A percentile compares a stretch with the other conserved stretches of the same genome.
Evolutionary conservation across 2,113 vertebrate species (phyloP).

Genomic region (Tetraodon nigroviridis): DNA sequence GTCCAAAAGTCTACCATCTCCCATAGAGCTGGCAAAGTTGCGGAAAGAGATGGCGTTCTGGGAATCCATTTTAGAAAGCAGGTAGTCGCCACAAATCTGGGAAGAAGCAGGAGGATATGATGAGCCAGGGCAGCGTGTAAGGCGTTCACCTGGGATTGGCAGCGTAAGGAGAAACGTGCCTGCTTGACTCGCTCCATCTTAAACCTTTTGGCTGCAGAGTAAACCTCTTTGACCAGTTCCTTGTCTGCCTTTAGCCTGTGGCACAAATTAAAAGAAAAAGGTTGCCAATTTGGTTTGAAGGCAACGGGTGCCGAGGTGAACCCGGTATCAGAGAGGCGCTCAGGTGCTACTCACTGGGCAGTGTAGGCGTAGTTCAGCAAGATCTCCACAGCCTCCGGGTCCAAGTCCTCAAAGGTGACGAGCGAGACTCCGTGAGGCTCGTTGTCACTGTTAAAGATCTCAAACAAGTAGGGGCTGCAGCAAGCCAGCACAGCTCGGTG

Average conservation of each 20-base stretch:
- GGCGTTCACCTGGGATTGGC: not conserved
- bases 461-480: conserved; percentile 97
- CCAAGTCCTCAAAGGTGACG: conserved; percentile 96
- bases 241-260: conserved; percentile 93
- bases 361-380: conserved; percentile 97
- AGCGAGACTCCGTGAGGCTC: conserved; percentile 92
- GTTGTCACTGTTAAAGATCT: conserved; percentile 94
- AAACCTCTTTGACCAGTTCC: conserved; percentile 95
- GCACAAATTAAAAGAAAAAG: conserved; percentile 13
- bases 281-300: not conserved
- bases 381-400: conserved; percentile 95
- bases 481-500: conserved; percentile 96
- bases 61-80: conserved; percentile 90
- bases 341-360: conserved; percentile 85
- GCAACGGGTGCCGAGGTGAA: not conserved
- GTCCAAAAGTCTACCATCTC: conserved; percentile 83
- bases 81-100: conserved; percentile 96
- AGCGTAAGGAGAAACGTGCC: conserved; percentile 61
- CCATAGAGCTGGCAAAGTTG: conserved; percentile 93
- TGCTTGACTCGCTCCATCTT: conserved; percentile 99
- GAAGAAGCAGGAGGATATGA: not conserved
- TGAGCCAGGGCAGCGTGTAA: not conserved
- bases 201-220: conserved; percentile 93
- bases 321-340: not conserved
- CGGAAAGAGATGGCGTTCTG: conserved; percentile 93